Evolutionary conservation across 2,113 vertebrate genomes (phyloP).

Genomic region (Pavo muticus): DNA sequence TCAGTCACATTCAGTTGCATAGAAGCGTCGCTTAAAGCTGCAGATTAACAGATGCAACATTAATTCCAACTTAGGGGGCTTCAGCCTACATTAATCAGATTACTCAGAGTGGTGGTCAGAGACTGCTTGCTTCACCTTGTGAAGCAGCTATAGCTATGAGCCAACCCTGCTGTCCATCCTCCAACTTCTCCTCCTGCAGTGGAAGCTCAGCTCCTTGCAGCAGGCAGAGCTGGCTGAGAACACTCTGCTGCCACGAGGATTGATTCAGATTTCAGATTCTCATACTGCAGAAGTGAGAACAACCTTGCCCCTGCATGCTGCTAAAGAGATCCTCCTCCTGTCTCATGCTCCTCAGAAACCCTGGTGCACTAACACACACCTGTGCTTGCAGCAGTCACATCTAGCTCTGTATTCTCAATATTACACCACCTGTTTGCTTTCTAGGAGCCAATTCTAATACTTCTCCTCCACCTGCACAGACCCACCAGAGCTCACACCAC

Average conservation of each 20-base stretch:
- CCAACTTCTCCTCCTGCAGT: background rate
- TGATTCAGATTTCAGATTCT: background rate
- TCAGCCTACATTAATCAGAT: background rate
- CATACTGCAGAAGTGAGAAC: rapidly evolving
- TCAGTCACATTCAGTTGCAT: background rate
- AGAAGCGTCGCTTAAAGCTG: background rate
- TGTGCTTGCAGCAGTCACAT: background rate
- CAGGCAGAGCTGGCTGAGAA: background rate
- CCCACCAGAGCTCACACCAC: background rate
- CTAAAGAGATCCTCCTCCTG: background rate
- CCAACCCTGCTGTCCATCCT: background rate
- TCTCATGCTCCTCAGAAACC: background rate
- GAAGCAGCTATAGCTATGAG: background rate
- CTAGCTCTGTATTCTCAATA: no score
- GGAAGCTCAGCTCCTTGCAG: background rate
- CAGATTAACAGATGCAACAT: background rate
- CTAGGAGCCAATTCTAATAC: background rate
- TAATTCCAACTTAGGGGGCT: background rate
- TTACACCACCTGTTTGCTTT: background rate
- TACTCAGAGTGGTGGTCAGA: background rate
- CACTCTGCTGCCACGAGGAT: background rate
- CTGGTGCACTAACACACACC: background rate
- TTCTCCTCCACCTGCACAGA: rapidly evolving
- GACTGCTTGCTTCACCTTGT: background rate
- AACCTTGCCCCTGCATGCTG: background rate